These are phyloP conservation scores for Heterodera filipjevi DNA, from an alignment of 2,888 invertebrate species.

Conservation along the genomic window DNA sequence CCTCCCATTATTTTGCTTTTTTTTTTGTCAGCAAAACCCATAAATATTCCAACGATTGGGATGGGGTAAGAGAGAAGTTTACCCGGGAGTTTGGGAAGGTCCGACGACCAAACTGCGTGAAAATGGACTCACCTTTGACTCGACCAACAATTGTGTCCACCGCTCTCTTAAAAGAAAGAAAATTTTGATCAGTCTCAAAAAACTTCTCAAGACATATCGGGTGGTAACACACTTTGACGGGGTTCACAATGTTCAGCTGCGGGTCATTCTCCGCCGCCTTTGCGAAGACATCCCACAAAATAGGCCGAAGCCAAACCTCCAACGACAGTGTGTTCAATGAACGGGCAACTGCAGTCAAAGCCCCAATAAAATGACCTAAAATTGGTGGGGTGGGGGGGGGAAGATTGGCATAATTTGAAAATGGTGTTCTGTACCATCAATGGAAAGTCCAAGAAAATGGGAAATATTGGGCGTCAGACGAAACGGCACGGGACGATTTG, in stretches of 20 bases:
- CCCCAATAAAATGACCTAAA: slow-evolving; percentile 33
- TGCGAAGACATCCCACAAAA: slow-evolving; percentile 37
- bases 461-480: slow-evolving; percentile 35
- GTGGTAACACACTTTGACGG: slow-evolving; percentile 24
- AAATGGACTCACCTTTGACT: slow-evolving; percentile 29
- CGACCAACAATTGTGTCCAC: slow-evolving; percentile 33
- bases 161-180: slow-evolving; percentile 3
- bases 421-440: slow-evolving; percentile 28
- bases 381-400: no score
- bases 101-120: no score
- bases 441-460: slow-evolving; percentile 33
- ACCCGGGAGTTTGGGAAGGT: no score
- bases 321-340: slow-evolving; percentile 28
- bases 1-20: background rate
- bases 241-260: slow-evolving; percentile 30
- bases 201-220: no score
- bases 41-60: no score
- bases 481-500: slow-evolving; percentile 34
- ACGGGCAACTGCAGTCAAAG: slow-evolving; percentile 30
- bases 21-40: background rate
- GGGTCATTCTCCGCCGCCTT: slow-evolving; percentile 30
- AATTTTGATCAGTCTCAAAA: background rate
- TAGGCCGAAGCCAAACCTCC: slow-evolving; percentile 33
- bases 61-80: no score
- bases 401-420: slow-evolving; percentile 17